Evolutionary conservation across 1,140 invertebrate genomes (phyloP).

Genomic region (Cheumatopsyche charites): DNA sequence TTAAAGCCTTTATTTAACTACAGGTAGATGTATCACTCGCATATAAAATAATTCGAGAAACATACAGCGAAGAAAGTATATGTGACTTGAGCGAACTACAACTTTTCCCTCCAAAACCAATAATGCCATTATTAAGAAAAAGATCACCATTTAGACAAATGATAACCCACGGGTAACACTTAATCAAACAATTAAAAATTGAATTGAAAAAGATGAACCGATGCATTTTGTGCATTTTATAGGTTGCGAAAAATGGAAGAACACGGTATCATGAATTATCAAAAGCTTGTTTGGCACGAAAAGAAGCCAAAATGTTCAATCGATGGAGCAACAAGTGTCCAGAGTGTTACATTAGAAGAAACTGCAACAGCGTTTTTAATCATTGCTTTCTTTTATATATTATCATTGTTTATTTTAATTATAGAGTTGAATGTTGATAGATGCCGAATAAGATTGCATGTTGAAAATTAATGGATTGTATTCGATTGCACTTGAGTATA

Average conservation of each 20-base stretch:
- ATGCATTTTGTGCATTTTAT: constrained; percentile 36
- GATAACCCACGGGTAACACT: constrained; percentile 59
- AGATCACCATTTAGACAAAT: constrained; percentile 62
- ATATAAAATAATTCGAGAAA: constrained; percentile 62
- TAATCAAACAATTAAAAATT: background rate
- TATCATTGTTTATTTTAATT: constrained; percentile 30
- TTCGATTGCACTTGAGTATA: too few species aligned
- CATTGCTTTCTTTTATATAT: background rate
- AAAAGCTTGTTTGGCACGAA: constrained; percentile 60
- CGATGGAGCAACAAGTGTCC: constrained; percentile 7
- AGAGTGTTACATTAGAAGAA: constrained; percentile 38
- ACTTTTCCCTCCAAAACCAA: constrained; percentile 56
- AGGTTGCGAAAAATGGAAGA: constrained; percentile 62
- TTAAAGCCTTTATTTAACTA: background rate
- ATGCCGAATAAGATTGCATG: too few species aligned
- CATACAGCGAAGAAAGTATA: constrained; percentile 60
- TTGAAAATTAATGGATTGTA: too few species aligned
- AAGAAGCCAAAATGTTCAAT: constrained; percentile 57
- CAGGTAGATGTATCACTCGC: constrained; percentile 60
- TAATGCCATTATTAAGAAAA: constrained; percentile 56
- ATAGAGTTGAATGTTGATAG: background rate
- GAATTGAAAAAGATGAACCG: background rate
- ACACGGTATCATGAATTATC: constrained; percentile 58
- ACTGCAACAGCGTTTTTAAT: constrained; percentile 34
- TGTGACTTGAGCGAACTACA: constrained; percentile 62